Percentiles rank a stretch among this genome's conserved stretches.
These are phyloP conservation scores for Tipula vernalis DNA, from an alignment of 2,888 invertebrate genomes.

Conservation along the genomic window DNA sequence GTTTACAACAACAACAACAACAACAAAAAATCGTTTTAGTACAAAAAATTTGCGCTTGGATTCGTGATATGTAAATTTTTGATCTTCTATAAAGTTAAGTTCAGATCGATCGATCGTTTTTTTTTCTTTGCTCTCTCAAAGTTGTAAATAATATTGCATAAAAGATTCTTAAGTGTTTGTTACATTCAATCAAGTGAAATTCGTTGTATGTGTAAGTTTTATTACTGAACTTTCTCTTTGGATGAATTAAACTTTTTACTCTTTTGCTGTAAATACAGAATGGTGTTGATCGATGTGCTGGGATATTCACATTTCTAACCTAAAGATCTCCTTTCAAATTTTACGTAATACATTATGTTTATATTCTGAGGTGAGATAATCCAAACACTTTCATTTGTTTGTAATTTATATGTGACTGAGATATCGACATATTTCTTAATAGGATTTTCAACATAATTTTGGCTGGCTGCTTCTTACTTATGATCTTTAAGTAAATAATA, in stretches of 20 bases:
- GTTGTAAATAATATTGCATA: neutral
- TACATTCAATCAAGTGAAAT: neutral
- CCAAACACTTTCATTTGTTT: neutral
- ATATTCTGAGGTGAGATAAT: neutral
- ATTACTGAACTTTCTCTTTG: neutral
- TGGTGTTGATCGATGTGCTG: neutral
- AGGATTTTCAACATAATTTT: neutral
- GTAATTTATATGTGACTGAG: neutral
- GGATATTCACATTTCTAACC: neutral
- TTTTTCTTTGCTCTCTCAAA: neutral
- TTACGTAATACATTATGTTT: neutral
- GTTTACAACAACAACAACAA: neutral
- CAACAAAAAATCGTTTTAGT: neutral
- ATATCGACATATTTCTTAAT: neutral
- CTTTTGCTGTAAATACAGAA: neutral
- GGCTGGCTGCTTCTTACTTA: neutral
- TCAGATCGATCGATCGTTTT: neutral
- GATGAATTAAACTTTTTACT: neutral
- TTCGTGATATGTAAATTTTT: neutral
- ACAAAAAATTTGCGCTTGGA: neutral
- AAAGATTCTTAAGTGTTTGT: neutral
- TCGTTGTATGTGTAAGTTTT: neutral
- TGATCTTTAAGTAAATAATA: neutral
- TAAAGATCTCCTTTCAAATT: neutral
- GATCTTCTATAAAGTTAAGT: neutral